phyloP scores from a whole-genome alignment of 2,888 invertebrate species.

The Hydraecia micacea region DNA sequence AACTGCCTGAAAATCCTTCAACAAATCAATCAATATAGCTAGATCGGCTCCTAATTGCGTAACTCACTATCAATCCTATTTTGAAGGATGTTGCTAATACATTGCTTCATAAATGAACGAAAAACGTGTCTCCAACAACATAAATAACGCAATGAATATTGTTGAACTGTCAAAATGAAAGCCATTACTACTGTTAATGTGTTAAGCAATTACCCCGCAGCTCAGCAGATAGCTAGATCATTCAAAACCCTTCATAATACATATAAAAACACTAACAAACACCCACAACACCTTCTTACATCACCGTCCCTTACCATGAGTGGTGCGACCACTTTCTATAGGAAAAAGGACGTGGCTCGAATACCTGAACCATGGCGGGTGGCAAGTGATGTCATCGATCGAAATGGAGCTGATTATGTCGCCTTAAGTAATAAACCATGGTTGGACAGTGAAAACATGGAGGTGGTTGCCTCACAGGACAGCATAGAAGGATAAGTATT shows the following conservation, averaged over 20 bases:
- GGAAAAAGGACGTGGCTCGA: slow-evolving; percentile 69
- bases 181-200: too few relatives aligned
- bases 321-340: slow-evolving; percentile 70
- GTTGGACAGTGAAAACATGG: slow-evolving; percentile 7
- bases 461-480: neutral
- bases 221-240: too few relatives aligned
- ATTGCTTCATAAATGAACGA: too few relatives aligned
- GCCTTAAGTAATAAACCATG: slow-evolving; percentile 46
- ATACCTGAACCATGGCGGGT: slow-evolving; percentile 54
- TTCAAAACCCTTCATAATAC: too few relatives aligned
- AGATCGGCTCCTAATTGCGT: too few relatives aligned
- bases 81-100: too few relatives aligned
- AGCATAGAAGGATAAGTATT: neutral
- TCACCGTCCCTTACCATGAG: slow-evolving; percentile 42
- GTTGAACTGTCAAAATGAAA: too few relatives aligned
- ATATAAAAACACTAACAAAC: slow-evolving; percentile 5
- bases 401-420: slow-evolving; percentile 54
- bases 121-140: too few relatives aligned
- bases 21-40: neutral
- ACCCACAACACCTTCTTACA: slow-evolving; percentile 34
- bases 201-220: too few relatives aligned
- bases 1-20: neutral
- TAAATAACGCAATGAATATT: too few relatives aligned
- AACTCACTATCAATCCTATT: too few relatives aligned
- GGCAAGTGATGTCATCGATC: slow-evolving; percentile 51